phyloP scores from a whole-genome alignment of 1,140 invertebrate species.

The Platyura marginata region DNA sequence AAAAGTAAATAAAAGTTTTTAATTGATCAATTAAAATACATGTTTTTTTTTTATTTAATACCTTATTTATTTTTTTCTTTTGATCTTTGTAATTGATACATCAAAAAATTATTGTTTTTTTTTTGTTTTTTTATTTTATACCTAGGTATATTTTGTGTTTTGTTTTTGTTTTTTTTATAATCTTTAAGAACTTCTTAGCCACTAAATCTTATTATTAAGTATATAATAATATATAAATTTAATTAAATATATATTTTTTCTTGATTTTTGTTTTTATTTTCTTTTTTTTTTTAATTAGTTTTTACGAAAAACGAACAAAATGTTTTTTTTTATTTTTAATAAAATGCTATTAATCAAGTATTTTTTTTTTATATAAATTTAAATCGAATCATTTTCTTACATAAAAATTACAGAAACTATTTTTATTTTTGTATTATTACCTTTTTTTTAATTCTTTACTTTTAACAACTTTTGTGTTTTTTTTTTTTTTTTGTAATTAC shows the following conservation, averaged over 20 bases:
- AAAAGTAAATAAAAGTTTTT: too few relatives aligned
- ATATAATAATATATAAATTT: constrained; percentile 2
- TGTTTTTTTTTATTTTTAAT: constrained; percentile 9
- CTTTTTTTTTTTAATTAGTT: constrained; percentile 1
- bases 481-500: constrained; percentile 3
- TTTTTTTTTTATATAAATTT: constrained; percentile 4
- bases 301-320: neutral
- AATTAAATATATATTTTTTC: constrained; percentile 4
- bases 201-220: neutral
- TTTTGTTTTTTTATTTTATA: constrained; percentile 3
- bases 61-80: neutral
- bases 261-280: constrained; percentile 3
- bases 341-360: too few relatives aligned
- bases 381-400: neutral
- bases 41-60: neutral
- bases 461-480: neutral
- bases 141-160: constrained; percentile 1
- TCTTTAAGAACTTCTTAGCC: constrained; percentile 1
- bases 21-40: neutral
- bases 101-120: constrained; percentile 1
- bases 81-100: neutral
- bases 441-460: neutral
- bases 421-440: neutral
- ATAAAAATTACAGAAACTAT: neutral
- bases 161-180: neutral